Evolutionary conservation across 2,113 vertebrate genomes (phyloP).

Genomic region (Orycteropus afer): DNA sequence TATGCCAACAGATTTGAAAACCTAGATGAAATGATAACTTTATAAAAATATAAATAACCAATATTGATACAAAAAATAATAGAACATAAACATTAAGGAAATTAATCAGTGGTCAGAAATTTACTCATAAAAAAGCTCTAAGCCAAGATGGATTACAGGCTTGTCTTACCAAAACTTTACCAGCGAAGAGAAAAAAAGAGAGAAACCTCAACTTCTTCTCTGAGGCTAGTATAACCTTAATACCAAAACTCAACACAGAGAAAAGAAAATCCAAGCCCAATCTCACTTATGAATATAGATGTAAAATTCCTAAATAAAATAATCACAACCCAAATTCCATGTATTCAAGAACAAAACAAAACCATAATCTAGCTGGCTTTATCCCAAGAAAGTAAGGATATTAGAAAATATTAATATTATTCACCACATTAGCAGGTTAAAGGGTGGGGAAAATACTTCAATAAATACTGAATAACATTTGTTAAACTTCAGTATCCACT

Average conservation of each 20-base stretch:
- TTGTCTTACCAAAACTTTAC: neutral
- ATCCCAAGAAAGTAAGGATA: neutral
- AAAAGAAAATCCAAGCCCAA: neutral
- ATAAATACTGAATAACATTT: neutral
- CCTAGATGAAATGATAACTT: neutral
- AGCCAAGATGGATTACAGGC: neutral
- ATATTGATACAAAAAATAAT: constrained; percentile 12
- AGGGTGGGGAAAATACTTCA: neutral
- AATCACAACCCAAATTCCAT: neutral
- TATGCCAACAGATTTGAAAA: neutral
- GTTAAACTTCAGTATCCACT: constrained; percentile 5
- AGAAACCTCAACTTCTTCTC: neutral
- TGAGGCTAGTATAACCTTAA: too few relatives aligned
- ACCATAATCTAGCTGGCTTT: neutral
- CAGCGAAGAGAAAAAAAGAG: neutral
- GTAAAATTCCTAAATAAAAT: constrained; percentile 4
- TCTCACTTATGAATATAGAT: constrained; percentile 13
- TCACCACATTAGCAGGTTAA: neutral
- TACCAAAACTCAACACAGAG: neutral
- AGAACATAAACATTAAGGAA: neutral
- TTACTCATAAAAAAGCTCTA: neutral
- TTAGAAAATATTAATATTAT: neutral
- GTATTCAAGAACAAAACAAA: neutral
- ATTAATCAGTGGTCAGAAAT: neutral
- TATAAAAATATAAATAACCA: neutral